Conservation (phyloP, 2,888 invertebrate species). For the Meteorus colon region DNA sequence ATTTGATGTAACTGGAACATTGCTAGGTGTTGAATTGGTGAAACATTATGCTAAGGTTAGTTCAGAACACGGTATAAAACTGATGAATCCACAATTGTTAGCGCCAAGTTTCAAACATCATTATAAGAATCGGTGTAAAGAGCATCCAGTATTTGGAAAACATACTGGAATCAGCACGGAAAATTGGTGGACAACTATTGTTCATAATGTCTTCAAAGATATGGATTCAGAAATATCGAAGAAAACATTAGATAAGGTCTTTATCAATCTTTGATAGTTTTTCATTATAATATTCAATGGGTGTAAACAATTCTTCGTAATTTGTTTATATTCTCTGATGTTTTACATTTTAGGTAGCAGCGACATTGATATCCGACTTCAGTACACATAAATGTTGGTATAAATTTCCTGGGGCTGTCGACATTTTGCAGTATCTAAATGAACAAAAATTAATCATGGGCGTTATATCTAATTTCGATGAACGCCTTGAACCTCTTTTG, state of each 20-base stretch:
- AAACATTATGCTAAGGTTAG: conserved; percentile 83
- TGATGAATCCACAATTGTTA: conserved; percentile 76
- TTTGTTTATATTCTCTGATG: neutral
- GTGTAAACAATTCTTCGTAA: conserved; percentile 52
- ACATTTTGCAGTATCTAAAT: conserved; percentile 79
- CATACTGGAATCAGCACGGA: conserved; percentile 81
- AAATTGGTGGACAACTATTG: conserved; percentile 87
- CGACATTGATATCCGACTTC: conserved; percentile 81
- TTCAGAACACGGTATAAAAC: conserved; percentile 79
- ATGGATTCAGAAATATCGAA: conserved; percentile 69
- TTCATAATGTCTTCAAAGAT: conserved; percentile 79
- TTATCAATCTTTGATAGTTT: neutral
- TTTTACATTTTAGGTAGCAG: conserved; percentile 72
- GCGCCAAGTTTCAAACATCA: conserved; percentile 79
- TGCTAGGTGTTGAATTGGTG: conserved; percentile 75
- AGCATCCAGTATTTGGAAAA: conserved; percentile 88
- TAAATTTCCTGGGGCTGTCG: conserved; percentile 78
- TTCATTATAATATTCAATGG: conserved; percentile 49
- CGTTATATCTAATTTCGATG: conserved; percentile 92
- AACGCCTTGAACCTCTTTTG: conserved; percentile 82
- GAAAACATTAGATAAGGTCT: conserved; percentile 64
- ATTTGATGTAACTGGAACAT: conserved; percentile 91
- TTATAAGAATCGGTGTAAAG: conserved; percentile 78
- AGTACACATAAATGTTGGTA: conserved; percentile 84
- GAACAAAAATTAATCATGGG: conserved; percentile 76